Evolutionary conservation across 1,140 invertebrate species (phyloP).

Genomic region (Macrobrachium rosenbergii): DNA sequence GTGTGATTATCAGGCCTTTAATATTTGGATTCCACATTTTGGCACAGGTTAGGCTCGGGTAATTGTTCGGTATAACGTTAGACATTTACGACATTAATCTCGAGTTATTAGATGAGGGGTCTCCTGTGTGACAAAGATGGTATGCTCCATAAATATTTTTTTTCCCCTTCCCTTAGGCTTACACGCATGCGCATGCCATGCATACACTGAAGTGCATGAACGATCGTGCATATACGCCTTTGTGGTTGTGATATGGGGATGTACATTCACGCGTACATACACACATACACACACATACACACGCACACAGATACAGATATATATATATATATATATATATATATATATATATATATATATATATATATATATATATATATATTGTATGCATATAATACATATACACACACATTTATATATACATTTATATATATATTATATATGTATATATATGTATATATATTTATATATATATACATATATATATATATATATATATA

Average conservation of each 20-base stretch:
- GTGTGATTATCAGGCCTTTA: too few relatives aligned
- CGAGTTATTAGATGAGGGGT: too few relatives aligned
- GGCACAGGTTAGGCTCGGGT: too few relatives aligned
- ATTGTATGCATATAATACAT: background rate
- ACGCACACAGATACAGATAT: background rate
- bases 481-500: background rate
- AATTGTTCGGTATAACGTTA: too few relatives aligned
- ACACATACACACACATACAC: background rate
- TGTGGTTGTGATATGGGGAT: background rate
- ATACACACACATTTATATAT: background rate
- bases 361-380: conserved; percentile 11
- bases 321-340: background rate
- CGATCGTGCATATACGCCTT: background rate
- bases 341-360: conserved; percentile 16
- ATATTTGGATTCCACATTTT: too few relatives aligned
- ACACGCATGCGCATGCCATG: background rate
- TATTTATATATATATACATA: background rate
- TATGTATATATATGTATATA: background rate
- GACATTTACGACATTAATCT: too few relatives aligned
- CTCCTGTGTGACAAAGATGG: too few relatives aligned
- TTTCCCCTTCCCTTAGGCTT: background rate
- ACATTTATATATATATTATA: background rate
- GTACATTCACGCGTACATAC: conserved; percentile 1
- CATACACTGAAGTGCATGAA: too few relatives aligned
- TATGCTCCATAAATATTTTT: too few relatives aligned